Base-by-base conservation (phyloP, 1,140 invertebrate species). In the Drosophila mayri region DNA sequence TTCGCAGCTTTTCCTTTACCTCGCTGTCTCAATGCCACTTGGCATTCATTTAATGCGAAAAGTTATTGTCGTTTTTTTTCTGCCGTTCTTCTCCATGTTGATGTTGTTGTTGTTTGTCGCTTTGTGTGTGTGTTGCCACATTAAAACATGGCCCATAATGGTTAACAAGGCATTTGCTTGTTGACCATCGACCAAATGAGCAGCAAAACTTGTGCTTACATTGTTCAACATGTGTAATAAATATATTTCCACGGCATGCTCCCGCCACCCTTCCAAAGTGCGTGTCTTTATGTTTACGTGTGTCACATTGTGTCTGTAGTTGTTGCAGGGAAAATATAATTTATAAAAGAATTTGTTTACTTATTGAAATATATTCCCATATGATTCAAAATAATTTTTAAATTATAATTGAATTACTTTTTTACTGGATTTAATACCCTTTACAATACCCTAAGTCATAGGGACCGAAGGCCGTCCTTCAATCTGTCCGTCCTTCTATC, bases 171-270 rank as follows among this genome's bases (percentile, higher is more conserved):
- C 80, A 80, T 87, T 88, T 88, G 70, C 84, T 90, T 80, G 84
- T 87, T 87, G 84, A 84, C 84, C 85, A 84, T 62, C 77, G 76
- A 70, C 70, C 79, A 81, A 79, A 81, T 75, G 83, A 70, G 73
- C 84, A 88, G 55, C 84, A 83, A 55, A 87, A 88, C 84, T 88
- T 88, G 84, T 87, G 84, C 84, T 81, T 80, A 88, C 84, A 88
- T 77, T 87, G 84, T 87, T 75, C 82, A 87, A 87, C 84, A 87
- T 88, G 84, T 88, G 84, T 87, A 87, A 87, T 88, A 88, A 87
- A 87, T 88, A 88, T 86, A 87, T 74, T 88, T 80, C 49, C 68
- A 88, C 66, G 62, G 50, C 4, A 18, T 9, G 18, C 12, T 8
- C 2, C 46, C 16, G 9, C 44, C 59, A 37, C 9, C 46, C 63